These are phyloP conservation scores for Hyperoplus lanceolatus DNA, from an alignment of 2,797 vertebrate genomes.

Conservation along the genomic window DNA sequence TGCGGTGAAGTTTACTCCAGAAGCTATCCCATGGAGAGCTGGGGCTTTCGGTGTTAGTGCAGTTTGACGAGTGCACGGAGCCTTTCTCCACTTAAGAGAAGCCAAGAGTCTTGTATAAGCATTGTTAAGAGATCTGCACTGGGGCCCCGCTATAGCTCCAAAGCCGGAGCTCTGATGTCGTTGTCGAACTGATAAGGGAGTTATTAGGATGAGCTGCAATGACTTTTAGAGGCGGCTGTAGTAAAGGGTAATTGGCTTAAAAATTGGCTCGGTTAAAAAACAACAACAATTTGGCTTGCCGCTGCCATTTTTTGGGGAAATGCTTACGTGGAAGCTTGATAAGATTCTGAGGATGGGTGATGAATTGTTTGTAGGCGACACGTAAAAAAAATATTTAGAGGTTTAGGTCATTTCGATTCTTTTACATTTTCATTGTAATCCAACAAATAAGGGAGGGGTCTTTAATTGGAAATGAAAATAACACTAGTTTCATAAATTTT, in stretches of 20 bases:
- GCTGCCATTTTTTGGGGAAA: conserved; percentile 57
- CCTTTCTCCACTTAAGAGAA: conserved; percentile 60
- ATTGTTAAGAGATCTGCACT: conserved; percentile 59
- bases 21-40: conserved; percentile 58
- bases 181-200: conserved; percentile 63
- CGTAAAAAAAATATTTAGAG: conserved; percentile 16
- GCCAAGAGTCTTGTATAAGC: conserved; percentile 60
- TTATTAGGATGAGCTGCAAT: conserved; percentile 62
- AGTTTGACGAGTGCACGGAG: conserved; percentile 61
- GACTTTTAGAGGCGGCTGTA: conserved; percentile 63
- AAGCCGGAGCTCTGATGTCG: conserved; percentile 66
- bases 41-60: conserved; percentile 45
- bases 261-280: conserved; percentile 44
- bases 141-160: conserved; percentile 31
- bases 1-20: conserved; percentile 71
- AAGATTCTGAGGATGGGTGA: conserved; percentile 43
- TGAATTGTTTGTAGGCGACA: conserved; percentile 40
- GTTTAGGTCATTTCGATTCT: conserved; percentile 14
- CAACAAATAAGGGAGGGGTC: not conserved
- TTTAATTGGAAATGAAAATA: not conserved
- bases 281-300: conserved; percentile 60
- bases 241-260: conserved; percentile 55
- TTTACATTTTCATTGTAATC: not conserved
- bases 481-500: not conserved
- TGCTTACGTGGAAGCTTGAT: conserved; percentile 10